Conservation (phyloP, 2,797 vertebrate species). For the Limnodromus scolopaceus region DNA sequence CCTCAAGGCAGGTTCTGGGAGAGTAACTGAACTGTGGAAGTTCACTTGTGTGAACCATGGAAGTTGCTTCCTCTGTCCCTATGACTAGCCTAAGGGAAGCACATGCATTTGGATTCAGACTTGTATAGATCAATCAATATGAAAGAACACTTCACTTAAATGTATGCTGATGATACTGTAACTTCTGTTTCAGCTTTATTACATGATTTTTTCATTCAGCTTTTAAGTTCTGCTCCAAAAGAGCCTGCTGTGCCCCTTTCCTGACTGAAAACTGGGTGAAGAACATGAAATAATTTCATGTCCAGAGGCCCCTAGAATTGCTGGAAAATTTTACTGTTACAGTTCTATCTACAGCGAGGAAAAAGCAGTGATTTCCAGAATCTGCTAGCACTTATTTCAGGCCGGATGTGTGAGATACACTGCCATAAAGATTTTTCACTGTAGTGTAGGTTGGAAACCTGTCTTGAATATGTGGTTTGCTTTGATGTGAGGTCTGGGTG, state of each 20-base stretch:
- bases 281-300: background rate
- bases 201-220: background rate
- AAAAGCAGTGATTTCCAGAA: background rate
- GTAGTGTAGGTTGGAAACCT: background rate
- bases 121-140: background rate
- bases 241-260: background rate
- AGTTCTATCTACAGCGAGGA: background rate
- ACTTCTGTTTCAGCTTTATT: constrained; percentile 38
- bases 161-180: background rate
- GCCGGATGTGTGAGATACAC: background rate
- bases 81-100: background rate
- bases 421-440: background rate
- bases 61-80: constrained; percentile 7
- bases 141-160: background rate
- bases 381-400: background rate
- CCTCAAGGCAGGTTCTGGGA: background rate
- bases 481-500: background rate
- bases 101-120: background rate
- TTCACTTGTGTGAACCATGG: background rate
- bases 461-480: background rate
- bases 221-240: background rate
- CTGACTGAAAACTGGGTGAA: background rate
- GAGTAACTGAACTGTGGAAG: background rate
- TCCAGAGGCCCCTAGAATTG: background rate
- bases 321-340: background rate